These are phyloP conservation scores for Saccostrea cuccullata DNA, from an alignment of 1,140 invertebrate genomes.

Conservation along the genomic window DNA sequence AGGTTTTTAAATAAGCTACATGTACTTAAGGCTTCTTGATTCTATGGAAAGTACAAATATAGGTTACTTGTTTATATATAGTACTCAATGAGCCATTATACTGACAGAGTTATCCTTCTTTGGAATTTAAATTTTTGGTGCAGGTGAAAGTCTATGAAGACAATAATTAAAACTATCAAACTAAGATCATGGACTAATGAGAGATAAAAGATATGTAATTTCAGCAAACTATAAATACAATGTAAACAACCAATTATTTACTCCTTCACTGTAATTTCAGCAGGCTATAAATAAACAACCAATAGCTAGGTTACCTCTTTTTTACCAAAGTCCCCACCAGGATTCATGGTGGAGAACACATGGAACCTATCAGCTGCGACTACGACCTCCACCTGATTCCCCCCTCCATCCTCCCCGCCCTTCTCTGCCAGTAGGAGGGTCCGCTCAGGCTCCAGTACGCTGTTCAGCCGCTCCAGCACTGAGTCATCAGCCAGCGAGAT, in stretches of 20 bases:
- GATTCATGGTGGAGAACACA: constrained; percentile 99
- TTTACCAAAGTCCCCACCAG: constrained; percentile 99
- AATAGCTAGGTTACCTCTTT: constrained; percentile 90
- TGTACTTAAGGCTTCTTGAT: too few species aligned
- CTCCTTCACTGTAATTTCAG: background rate
- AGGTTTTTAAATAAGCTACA: too few species aligned
- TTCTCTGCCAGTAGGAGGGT: constrained; percentile 95
- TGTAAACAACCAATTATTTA: background rate
- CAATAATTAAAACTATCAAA: too few species aligned
- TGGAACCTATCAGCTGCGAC: constrained; percentile 89
- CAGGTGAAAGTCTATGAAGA: too few species aligned
- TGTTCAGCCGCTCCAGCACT: constrained; percentile 98
- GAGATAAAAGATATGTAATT: background rate
- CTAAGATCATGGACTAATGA: too few species aligned
- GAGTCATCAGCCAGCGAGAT: constrained; percentile 99
- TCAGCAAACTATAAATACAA: background rate
- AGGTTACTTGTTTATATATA: too few species aligned
- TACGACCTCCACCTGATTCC: constrained; percentile 71
- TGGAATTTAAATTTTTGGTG: too few species aligned
- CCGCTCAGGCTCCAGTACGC: constrained; percentile 95
- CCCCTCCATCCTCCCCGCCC: constrained; percentile 68
- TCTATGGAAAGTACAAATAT: too few species aligned
- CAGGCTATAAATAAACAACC: background rate
- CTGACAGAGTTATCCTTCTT: too few species aligned
- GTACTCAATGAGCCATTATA: too few species aligned